Base-by-base conservation (phyloP, 1,140 invertebrate species). In the Calliphora vicina region DNA sequence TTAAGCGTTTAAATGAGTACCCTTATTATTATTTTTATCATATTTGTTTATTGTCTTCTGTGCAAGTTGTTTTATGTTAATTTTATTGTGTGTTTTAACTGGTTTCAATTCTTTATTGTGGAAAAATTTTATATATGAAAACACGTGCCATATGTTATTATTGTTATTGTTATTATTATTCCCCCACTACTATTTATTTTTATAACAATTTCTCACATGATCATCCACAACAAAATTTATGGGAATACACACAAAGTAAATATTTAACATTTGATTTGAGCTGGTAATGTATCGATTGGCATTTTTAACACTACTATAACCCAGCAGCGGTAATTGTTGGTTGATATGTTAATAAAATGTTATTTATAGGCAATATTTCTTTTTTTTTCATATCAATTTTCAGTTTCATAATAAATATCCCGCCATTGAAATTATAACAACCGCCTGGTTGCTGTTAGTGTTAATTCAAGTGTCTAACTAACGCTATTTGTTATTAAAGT, bases 401-500 rank as follows among this genome's bases (percentile, higher is more conserved):
- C n/a, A n/a, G n/a, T n/a, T n/a, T n/a, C n/a, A n/a, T n/a, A n/a
- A n/a, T n/a, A n/a, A n/a, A n/a, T n/a, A n/a, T n/a, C n/a, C n/a
- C n/a, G n/a, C n/a, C n/a, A n/a, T n/a, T n/a, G n/a, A n/a, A n/a
- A n/a, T n/a, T n/a, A n/a, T n/a, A n/a, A n/a, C n/a, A n/a, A n/a
- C n/a, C 35, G 6, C 10, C 35, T 29, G 2, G 29, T 8, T 35
- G 35, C 35, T 35, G 35, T 13, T 50, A 50, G 45, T 50, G 45
- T 50, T 50, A 50, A 50, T 35, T 35, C 6, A 10, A 8, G 35
- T 2, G 50, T 17, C 50, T 17, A 12, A 20, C 61, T 67, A 67
- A 78, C 74, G 74, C 35, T 43, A 78, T 43, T n/a, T n/a, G n/a
- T n/a, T 78, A 43, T 20, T 35, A 78, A 78, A 42, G 23, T 78